A percentile compares a stretch with the other conserved stretches of the same genome.
Evolutionary conservation across 2,113 vertebrate genomes (phyloP).

Genomic region (Oreochromis niloticus): DNA sequence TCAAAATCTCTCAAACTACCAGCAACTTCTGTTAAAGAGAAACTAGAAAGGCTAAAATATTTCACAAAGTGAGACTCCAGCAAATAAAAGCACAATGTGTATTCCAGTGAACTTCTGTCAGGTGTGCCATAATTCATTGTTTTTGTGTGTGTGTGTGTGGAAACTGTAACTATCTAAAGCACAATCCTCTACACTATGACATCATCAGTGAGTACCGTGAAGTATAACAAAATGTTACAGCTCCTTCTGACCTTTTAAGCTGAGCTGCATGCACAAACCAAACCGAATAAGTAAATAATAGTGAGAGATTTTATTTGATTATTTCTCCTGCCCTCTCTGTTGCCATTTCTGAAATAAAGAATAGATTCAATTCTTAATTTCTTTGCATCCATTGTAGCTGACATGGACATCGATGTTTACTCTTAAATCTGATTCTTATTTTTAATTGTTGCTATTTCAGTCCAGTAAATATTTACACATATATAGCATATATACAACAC

Average conservation of each 20-base stretch:
- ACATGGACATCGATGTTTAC: not conserved
- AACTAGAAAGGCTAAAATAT: not conserved
- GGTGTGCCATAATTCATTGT: not conserved
- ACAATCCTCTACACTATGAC: not conserved
- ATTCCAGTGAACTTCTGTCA: not conserved
- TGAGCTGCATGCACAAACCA: conserved; percentile 34
- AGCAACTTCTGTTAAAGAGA: not conserved
- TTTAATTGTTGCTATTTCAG: not conserved
- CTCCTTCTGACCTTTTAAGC: conserved; percentile 48
- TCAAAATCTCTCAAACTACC: not conserved
- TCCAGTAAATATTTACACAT: not conserved
- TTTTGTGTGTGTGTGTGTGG: not conserved
- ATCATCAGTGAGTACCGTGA: not conserved
- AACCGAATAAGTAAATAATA: conserved; percentile 52
- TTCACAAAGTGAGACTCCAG: not conserved
- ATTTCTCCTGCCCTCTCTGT: conserved; percentile 26
- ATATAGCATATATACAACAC: not conserved
- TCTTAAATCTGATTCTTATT: not conserved
- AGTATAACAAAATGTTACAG: not conserved
- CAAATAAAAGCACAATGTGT: not conserved
- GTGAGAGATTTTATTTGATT: conserved; percentile 44
- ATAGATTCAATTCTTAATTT: not conserved
- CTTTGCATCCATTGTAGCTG: not conserved
- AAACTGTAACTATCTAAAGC: not conserved
- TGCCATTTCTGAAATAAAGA: not conserved